phyloP scores from a whole-genome alignment of 1,140 invertebrate species.

The Euwallacea similis region DNA sequence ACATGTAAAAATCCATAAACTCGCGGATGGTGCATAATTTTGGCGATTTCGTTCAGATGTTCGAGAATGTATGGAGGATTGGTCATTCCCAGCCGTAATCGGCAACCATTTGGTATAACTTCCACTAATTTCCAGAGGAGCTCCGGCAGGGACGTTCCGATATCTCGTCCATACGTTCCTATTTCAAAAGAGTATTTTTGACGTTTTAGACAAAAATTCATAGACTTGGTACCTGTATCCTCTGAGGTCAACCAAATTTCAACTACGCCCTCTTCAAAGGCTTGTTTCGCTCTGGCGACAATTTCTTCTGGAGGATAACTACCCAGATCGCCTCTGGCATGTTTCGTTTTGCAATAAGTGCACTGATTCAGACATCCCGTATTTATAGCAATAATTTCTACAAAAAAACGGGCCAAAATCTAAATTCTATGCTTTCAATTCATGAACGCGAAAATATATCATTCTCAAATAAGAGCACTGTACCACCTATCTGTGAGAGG shows the following conservation, averaged over 20 bases:
- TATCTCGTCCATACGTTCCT: conserved; percentile 93
- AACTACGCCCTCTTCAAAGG: conserved; percentile 89
- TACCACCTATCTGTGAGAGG: no score
- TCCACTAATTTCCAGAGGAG: conserved; percentile 85
- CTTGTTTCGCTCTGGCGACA: conserved; percentile 75
- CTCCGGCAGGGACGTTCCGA: conserved; percentile 84
- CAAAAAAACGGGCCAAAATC: neutral
- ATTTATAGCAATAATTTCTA: conserved; percentile 96
- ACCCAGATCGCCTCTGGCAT: conserved; percentile 91
- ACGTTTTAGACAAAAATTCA: neutral
- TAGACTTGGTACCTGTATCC: conserved; percentile 73
- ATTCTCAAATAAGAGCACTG: neutral
- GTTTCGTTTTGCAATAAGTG: conserved; percentile 98
- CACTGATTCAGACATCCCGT: conserved; percentile 98
- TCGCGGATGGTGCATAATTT: conserved; percentile 83
- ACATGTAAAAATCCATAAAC: conserved; percentile 97
- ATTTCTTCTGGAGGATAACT: conserved; percentile 90
- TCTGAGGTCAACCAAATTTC: conserved; percentile 99
- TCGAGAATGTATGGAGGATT: conserved; percentile 98
- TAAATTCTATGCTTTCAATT: neutral
- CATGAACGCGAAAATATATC: neutral
- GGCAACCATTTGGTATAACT: conserved; percentile 88
- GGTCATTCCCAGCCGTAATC: conserved; percentile 92
- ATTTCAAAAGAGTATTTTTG: neutral
- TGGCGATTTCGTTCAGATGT: conserved; percentile 88